Evolutionary conservation across 1,140 invertebrate genomes (phyloP).

Genomic region (Calephelis virginiensis): DNA sequence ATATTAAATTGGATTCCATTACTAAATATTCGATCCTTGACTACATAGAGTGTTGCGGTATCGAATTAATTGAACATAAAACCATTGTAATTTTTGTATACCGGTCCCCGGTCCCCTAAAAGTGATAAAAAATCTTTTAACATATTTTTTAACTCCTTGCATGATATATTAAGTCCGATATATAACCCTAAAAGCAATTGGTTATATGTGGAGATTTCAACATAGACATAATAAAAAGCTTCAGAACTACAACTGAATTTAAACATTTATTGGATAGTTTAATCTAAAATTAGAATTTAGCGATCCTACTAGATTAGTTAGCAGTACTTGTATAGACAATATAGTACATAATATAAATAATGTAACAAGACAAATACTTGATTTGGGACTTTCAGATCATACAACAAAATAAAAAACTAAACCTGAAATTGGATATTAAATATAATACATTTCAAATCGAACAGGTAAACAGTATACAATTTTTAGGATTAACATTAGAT

Average conservation of each 20-base stretch:
- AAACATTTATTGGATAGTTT: constrained; percentile 6
- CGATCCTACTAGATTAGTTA: not conserved
- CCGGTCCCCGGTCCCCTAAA: constrained; percentile 22
- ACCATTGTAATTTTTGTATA: constrained; percentile 29
- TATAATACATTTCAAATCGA: no score
- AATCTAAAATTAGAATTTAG: not conserved
- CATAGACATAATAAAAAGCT: not conserved
- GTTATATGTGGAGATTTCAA: not conserved
- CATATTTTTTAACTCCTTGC: no score
- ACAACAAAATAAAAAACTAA: no score
- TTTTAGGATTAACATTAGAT: no score
- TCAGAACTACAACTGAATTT: not conserved
- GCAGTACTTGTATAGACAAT: not conserved
- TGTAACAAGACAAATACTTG: constrained; percentile 24
- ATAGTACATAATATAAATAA: constrained; percentile 12
- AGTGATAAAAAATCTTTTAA: no score
- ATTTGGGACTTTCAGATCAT: constrained; percentile 33
- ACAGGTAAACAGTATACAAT: no score
- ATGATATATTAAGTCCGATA: no score
- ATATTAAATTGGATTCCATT: not conserved
- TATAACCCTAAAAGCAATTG: not conserved
- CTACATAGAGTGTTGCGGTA: no score
- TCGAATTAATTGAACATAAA: constrained; percentile 16
- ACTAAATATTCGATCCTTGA: no score
- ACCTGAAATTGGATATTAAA: no score